These are phyloP conservation scores for Altica lythri DNA, from an alignment of 2,888 invertebrate species.

Conservation along the genomic window DNA sequence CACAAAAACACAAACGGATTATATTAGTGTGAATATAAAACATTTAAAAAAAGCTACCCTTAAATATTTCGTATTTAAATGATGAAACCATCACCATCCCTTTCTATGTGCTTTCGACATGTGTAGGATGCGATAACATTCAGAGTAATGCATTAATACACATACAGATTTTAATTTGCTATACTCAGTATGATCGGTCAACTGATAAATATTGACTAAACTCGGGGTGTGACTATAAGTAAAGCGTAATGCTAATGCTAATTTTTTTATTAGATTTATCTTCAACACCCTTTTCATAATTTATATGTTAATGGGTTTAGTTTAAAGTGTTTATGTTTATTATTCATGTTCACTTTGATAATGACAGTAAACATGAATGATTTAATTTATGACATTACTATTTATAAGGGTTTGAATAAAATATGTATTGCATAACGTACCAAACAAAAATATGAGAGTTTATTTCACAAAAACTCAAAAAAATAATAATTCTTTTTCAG, in stretches of 20 bases:
- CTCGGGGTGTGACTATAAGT: constrained; percentile 21
- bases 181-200: constrained; percentile 55
- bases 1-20: too few species aligned
- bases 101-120: constrained; percentile 41
- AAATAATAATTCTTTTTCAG: too few species aligned
- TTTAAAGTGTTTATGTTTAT: constrained; percentile 14
- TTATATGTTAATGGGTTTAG: constrained; percentile 32
- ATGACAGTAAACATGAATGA: constrained; percentile 5
- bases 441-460: too few species aligned
- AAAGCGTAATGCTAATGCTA: constrained; percentile 41
- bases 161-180: constrained; percentile 53
- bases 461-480: too few species aligned
- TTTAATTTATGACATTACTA: constrained; percentile 4
- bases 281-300: constrained; percentile 25
- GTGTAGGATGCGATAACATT: constrained; percentile 53
- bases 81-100: constrained; percentile 26
- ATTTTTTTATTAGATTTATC: constrained; percentile 46
- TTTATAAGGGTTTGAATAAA: too few species aligned
- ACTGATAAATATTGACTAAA: constrained; percentile 55
- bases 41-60: constrained; percentile 5
- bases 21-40: too few species aligned
- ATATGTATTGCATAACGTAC: too few species aligned
- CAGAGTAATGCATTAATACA: constrained; percentile 51
- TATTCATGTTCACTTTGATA: constrained; percentile 5
- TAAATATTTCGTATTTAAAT: background rate